Evolutionary conservation across 2,113 vertebrate species (phyloP), one percentile per base, ranked within the genome.

Genomic region (Erythrocercus mccallii): DNA sequence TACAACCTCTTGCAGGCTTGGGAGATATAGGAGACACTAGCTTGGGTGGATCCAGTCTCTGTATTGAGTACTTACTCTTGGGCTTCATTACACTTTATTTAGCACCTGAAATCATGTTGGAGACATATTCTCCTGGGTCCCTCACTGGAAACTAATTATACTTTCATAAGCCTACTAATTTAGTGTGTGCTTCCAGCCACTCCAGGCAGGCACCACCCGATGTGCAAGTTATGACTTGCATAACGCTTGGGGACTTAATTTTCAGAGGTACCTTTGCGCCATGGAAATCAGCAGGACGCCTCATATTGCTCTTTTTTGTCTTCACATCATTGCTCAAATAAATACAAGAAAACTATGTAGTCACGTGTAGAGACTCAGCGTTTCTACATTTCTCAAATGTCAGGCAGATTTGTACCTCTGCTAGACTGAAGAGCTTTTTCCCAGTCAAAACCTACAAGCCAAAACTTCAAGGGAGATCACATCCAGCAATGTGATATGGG

Each of bases 401-500:
- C 66, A 61, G 16, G 30, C 27, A 31, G 54, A 48, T 80, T 83
- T 87, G 11, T 33, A 8, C 37, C 30, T 77, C 58, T 72, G 30
- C 40, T 58, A 16, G n/a, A 20, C 5, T 21, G 35, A 78, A 62
- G 45, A 68, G 61, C 8, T 85, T 90, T 81, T 65, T 37, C 48
- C 40, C 25, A 44, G 27, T 40, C n/a, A 76, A 79, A 94, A 85
- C 31, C n/a, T 68, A 44, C 81, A 82, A 61, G 66, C 17, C 44
- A 22, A 79, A 44, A n/a, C 51, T 65, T 51, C 44, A n/a, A 72
- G 28, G 37, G 78, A 74, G 53, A 22, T 56, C 62, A 45, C 0
- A 0, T 74, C 64, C 61, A 87, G 17, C 48, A 56, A 23, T 56
- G 40, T 79, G 7, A 19, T 45, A 9, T 0, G 5, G 15, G 20